Percentiles rank a stretch among this genome's conserved stretches.
Evolutionary conservation across 2,888 invertebrate species (phyloP).

Genomic region (Aproaerema taeniolella): DNA sequence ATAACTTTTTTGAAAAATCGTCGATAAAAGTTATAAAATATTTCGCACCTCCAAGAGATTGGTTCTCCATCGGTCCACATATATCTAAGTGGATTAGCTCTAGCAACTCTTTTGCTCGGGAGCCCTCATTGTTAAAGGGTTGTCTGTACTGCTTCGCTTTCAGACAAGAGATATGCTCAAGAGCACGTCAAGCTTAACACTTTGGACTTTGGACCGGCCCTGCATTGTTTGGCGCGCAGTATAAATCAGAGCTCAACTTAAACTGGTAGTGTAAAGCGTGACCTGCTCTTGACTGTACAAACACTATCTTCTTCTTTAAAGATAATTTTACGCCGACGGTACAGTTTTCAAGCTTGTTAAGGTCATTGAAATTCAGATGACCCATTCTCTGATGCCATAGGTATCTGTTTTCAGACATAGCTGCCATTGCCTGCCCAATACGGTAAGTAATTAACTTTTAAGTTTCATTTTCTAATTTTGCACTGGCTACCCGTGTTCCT

Average conservation of each 20-base stretch:
- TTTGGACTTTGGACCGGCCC: no score
- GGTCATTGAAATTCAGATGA: slow-evolving; percentile 15
- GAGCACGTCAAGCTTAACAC: no score
- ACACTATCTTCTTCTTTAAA: slow-evolving; percentile 6
- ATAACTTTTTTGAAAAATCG: slow-evolving; percentile 16
- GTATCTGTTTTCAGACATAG: slow-evolving; percentile 2
- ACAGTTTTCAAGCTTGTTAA: slow-evolving; percentile 12
- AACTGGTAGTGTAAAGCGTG: no score
- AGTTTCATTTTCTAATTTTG: slow-evolving; percentile 16
- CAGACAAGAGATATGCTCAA: slow-evolving; percentile 10
- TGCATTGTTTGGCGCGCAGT: no score
- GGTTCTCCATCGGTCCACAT: slow-evolving; percentile 28
- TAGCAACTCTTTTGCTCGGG: slow-evolving; percentile 22
- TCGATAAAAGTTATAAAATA: slow-evolving; percentile 18
- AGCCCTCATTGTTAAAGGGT: slow-evolving; percentile 11
- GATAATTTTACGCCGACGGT: not conserved
- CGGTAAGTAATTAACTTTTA: slow-evolving; percentile 14
- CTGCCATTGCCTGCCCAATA: slow-evolving; percentile 4
- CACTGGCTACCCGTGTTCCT: slow-evolving; percentile 9
- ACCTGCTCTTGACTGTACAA: no score
- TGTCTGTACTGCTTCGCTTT: slow-evolving; percentile 16
- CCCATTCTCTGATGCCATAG: slow-evolving; percentile 19
- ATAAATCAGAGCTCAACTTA: no score
- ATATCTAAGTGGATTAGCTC: slow-evolving; percentile 39
- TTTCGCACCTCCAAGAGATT: slow-evolving; percentile 16